These are phyloP conservation scores for Drepana arcuata DNA, from an alignment of 1,140 invertebrate genomes.

Conservation along the genomic window DNA sequence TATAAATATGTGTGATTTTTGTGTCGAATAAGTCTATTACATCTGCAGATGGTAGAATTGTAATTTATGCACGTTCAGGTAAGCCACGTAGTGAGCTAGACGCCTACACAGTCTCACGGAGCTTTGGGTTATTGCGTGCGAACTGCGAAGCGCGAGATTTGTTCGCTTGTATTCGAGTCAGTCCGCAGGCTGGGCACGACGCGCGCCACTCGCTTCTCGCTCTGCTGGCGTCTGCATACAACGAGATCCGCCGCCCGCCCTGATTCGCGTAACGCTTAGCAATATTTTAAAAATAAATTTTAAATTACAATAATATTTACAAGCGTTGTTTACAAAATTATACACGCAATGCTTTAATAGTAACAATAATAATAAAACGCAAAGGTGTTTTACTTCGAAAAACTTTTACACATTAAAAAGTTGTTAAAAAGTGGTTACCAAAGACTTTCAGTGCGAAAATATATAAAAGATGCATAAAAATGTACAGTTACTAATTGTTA, in stretches of 20 bases:
- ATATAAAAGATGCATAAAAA: slow-evolving; percentile 6
- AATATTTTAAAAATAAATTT: slow-evolving; percentile 12
- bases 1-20: too few relatives aligned
- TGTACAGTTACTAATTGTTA: slow-evolving; percentile 1
- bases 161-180: slow-evolving; percentile 17
- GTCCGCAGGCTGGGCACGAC: slow-evolving; percentile 21
- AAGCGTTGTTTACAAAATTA: slow-evolving; percentile 6
- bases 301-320: slow-evolving; percentile 13
- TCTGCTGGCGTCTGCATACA: slow-evolving; percentile 10
- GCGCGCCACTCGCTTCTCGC: slow-evolving; percentile 25
- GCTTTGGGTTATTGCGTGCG: slow-evolving; percentile 1
- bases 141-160: slow-evolving; percentile 3
- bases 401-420: too few relatives aligned
- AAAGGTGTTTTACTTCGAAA: slow-evolving; percentile 9
- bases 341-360: slow-evolving; percentile 1
- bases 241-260: slow-evolving; percentile 19
- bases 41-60: too few relatives aligned
- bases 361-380: slow-evolving; percentile 2
- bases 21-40: too few relatives aligned
- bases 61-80: too few relatives aligned
- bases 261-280: slow-evolving; percentile 21
- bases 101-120: slow-evolving; percentile 18
- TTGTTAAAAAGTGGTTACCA: too few relatives aligned
- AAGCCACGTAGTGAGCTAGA: too few relatives aligned
- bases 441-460: too few relatives aligned